These are phyloP conservation scores for Maccullochella peelii DNA, from an alignment of 2,113 vertebrate species.

Conservation along the genomic window DNA sequence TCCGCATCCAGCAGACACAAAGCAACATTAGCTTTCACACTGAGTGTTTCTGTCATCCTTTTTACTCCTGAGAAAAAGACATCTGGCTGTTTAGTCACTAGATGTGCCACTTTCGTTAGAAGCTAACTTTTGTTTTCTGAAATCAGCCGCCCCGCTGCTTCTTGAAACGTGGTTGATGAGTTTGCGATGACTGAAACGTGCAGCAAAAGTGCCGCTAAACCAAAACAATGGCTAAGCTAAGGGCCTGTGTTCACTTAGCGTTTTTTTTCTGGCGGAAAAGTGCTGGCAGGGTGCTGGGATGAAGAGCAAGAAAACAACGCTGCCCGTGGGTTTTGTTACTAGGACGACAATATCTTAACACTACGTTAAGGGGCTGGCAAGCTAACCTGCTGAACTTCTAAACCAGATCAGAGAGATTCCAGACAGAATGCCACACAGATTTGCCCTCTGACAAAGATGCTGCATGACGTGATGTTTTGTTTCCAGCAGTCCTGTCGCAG, in stretches of 20 bases:
- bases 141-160: background rate
- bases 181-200: background rate
- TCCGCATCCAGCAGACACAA: background rate
- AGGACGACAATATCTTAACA: too few species aligned
- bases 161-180: background rate
- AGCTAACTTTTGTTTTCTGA: background rate
- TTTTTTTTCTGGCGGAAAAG: too few species aligned
- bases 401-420: background rate
- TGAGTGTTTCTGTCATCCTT: background rate
- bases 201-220: background rate
- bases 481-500: constrained; percentile 6
- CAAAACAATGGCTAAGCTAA: background rate
- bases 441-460: background rate
- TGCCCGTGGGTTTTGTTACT: too few species aligned
- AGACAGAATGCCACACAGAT: background rate
- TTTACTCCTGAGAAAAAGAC: background rate
- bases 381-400: constrained; percentile 3
- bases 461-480: background rate
- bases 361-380: background rate
- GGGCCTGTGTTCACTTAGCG: too few species aligned
- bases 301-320: too few species aligned
- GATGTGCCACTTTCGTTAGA: background rate
- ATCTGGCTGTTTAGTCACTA: background rate
- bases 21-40: background rate
- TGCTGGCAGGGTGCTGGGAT: too few species aligned